A percentile compares a stretch with the other conserved stretches of the same genome.
These are phyloP conservation scores for Malthinus flaveolus DNA, from an alignment of 2,888 invertebrate genomes.

Conservation along the genomic window DNA sequence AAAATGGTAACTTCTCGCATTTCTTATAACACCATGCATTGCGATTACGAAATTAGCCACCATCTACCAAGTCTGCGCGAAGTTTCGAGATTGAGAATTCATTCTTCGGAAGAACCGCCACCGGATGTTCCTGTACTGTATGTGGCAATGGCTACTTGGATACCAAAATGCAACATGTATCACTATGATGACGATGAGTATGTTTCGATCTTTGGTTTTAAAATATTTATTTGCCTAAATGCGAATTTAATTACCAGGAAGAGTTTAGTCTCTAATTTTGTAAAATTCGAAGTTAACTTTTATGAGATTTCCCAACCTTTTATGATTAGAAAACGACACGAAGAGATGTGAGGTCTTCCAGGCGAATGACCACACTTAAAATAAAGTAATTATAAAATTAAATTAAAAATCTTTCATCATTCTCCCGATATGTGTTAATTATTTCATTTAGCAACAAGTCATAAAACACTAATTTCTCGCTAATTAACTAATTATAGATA, in stretches of 20 bases:
- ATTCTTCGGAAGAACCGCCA: constrained; percentile 60
- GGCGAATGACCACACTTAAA: too few relatives aligned
- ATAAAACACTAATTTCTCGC: too few relatives aligned
- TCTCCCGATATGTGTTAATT: too few relatives aligned
- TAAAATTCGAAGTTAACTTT: too few relatives aligned
- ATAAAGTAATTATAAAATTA: too few relatives aligned
- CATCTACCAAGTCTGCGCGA: constrained; percentile 63
- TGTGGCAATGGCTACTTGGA: constrained; percentile 74
- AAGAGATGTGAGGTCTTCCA: too few relatives aligned
- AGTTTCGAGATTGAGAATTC: constrained; percentile 61
- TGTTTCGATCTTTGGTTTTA: constrained; percentile 11
- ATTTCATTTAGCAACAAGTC: too few relatives aligned
- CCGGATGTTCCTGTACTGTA: constrained; percentile 70
- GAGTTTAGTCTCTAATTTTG: too few relatives aligned
- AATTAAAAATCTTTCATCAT: too few relatives aligned
- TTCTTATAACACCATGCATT: constrained; percentile 65
- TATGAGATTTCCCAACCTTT: too few relatives aligned
- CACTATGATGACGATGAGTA: constrained; percentile 30
- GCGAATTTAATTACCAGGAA: neutral
- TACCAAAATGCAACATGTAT: constrained; percentile 66
- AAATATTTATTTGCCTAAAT: neutral
- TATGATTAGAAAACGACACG: too few relatives aligned
- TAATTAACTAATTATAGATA: too few relatives aligned
- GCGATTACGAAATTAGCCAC: constrained; percentile 66
- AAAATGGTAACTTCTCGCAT: constrained; percentile 65